A percentile compares a stretch with the other conserved stretches of the same genome.
phyloP scores from a whole-genome alignment of 2,113 vertebrate genomes.

The Chrysemys picta region DNA sequence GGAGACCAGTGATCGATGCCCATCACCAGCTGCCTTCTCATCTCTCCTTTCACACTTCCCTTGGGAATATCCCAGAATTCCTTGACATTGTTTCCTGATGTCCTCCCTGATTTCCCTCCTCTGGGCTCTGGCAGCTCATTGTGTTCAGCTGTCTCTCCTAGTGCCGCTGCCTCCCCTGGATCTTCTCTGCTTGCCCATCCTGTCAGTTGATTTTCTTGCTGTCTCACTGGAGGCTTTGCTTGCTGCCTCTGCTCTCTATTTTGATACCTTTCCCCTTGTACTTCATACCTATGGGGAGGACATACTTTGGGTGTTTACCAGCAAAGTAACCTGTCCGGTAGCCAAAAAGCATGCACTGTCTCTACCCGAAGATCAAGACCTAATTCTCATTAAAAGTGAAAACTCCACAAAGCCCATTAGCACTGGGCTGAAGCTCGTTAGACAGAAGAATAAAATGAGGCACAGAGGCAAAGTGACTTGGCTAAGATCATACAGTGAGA shows the following conservation, averaged over 20 bases:
- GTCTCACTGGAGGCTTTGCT: background rate
- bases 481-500: background rate
- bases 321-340: background rate
- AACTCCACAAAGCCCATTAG: background rate
- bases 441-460: background rate
- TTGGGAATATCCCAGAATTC: conserved; percentile 14
- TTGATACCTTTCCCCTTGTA: background rate
- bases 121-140: background rate
- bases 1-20: conserved; percentile 24
- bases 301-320: background rate
- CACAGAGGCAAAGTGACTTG: background rate
- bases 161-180: background rate
- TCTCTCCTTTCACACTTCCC: conserved; percentile 36
- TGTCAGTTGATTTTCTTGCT: background rate
- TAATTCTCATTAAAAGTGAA: background rate
- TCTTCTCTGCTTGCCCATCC: background rate
- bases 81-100: background rate
- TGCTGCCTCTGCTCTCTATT: background rate
- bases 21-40: conserved; percentile 36
- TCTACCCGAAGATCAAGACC: background rate
- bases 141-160: background rate
- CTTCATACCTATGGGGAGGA: background rate
- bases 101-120: background rate
- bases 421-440: background rate
- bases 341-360: background rate